Conservation (phyloP, 2,797 vertebrate species). For the Loris lydekkerianus region DNA sequence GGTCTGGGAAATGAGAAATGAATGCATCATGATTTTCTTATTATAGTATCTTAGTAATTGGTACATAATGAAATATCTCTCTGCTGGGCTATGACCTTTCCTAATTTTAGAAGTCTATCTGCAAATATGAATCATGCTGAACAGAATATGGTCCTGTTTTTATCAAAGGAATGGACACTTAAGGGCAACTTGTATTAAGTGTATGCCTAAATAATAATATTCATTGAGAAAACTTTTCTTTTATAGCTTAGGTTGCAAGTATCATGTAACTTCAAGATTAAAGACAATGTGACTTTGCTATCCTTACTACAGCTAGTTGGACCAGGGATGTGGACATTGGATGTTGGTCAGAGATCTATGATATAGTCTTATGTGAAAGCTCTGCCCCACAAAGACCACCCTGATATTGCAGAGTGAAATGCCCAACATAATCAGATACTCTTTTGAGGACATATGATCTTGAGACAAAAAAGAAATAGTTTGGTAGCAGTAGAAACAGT, state of each 20-base stretch:
- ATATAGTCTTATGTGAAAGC: not conserved
- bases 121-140: constrained; percentile 42
- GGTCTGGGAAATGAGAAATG: constrained; percentile 42
- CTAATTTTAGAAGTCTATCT: constrained; percentile 52
- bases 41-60: constrained; percentile 25
- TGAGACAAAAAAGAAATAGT: constrained; percentile 36
- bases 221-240: constrained; percentile 38
- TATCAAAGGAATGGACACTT: not conserved
- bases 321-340: not conserved
- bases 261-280: not conserved
- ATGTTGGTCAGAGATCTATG: not conserved
- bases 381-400: not conserved
- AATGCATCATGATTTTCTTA: constrained; percentile 44
- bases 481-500: not conserved
- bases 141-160: constrained; percentile 22
- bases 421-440: not conserved
- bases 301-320: not conserved
- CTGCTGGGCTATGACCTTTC: not conserved
- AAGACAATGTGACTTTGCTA: not conserved
- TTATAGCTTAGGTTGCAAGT: constrained; percentile 33
- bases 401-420: not conserved
- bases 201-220: not conserved
- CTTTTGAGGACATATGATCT: constrained; percentile 9
- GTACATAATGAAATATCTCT: constrained; percentile 25
- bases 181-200: constrained; percentile 9